Conservation (phyloP, 2,888 invertebrate species). For the Drosophila yooni region DNA sequence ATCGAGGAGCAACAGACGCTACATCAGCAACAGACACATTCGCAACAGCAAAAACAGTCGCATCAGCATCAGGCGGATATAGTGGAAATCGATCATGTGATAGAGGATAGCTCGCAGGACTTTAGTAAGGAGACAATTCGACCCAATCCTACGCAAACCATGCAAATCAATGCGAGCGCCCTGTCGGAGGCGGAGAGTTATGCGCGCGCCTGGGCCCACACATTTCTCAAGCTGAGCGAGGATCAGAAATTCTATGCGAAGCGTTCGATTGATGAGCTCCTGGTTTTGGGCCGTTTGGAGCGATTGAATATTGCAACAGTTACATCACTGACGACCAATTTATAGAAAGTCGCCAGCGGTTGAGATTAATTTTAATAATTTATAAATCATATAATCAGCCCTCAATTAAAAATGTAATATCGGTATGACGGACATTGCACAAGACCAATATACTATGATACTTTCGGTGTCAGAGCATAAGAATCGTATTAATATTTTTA, state of each 20-base stretch:
- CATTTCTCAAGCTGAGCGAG: constrained; percentile 68
- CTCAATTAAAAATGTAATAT: background rate
- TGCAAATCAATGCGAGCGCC: constrained; percentile 55
- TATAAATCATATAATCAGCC: background rate
- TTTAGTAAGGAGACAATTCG: constrained; percentile 31
- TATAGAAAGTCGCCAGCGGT: constrained; percentile 33
- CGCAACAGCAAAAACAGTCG: background rate
- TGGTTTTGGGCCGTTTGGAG: constrained; percentile 62
- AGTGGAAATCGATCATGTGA: constrained; percentile 47
- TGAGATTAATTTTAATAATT: constrained; percentile 5
- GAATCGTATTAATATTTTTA: background rate
- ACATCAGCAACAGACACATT: background rate
- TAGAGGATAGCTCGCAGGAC: constrained; percentile 32
- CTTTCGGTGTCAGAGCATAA: background rate
- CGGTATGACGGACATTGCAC: background rate
- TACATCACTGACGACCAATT: constrained; percentile 64
- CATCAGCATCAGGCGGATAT: constrained; percentile 2
- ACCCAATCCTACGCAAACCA: constrained; percentile 21
- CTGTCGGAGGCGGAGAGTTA: constrained; percentile 69
- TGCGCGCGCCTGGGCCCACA: constrained; percentile 67
- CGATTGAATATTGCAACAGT: constrained; percentile 65
- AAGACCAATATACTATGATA: background rate
- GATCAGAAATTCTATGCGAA: constrained; percentile 73
- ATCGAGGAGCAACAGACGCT: constrained; percentile 25
- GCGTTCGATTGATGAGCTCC: constrained; percentile 69